A percentile compares a stretch with the other conserved stretches of the same genome.
phyloP scores from a whole-genome alignment of 2,888 invertebrate genomes.

The Alsophila aescularia region DNA sequence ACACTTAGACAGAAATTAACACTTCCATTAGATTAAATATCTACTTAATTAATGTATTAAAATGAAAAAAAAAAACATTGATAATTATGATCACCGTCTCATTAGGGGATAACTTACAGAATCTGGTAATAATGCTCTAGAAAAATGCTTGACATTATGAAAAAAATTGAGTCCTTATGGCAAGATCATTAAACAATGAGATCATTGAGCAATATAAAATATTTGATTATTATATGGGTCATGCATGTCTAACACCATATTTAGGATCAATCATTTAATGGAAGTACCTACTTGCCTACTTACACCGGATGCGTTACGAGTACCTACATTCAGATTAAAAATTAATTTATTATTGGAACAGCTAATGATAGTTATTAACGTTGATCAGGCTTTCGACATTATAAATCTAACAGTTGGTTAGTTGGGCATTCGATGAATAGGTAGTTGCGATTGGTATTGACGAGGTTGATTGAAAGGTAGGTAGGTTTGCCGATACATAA shows the following conservation, averaged over 20 bases:
- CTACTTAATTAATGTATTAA: neutral
- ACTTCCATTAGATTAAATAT: neutral
- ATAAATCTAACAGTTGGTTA: conserved; percentile 7
- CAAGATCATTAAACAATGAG: neutral
- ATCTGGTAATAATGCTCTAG: too few relatives aligned
- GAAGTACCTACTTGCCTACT: neutral
- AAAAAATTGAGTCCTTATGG: neutral
- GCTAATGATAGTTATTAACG: conserved; percentile 14
- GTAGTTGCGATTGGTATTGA: conserved; percentile 16
- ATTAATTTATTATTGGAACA: conserved; percentile 4
- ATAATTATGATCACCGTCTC: too few relatives aligned
- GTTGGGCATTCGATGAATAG: conserved; percentile 1
- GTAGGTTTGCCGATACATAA: conserved; percentile 10
- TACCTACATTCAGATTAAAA: conserved; percentile 6
- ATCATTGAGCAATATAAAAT: neutral
- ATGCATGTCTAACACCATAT: neutral
- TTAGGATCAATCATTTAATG: conserved; percentile 7
- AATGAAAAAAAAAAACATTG: too few relatives aligned
- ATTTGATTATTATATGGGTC: neutral
- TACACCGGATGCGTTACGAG: conserved; percentile 11
- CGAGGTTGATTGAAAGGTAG: conserved; percentile 26
- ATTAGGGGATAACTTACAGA: too few relatives aligned
- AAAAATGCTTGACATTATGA: too few relatives aligned
- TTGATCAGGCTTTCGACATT: conserved; percentile 23
- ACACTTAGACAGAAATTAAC: neutral